Evolutionary conservation across 2,797 vertebrate species (phyloP), one percentile per base, ranked within the genome.

Genomic region (Rhinichthys osculus): DNA sequence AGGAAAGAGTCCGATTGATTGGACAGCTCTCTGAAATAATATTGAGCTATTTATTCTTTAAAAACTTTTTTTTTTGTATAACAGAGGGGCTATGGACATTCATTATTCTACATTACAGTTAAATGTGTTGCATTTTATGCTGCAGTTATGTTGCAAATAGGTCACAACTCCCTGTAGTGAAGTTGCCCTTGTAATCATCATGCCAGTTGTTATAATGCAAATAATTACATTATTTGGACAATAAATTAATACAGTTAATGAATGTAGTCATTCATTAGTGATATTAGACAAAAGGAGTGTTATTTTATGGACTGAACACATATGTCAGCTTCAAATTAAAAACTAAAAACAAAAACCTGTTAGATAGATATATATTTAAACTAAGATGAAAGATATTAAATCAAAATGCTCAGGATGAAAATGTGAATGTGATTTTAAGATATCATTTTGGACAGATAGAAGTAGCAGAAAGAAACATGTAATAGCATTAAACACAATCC

Each of bases 1-100:
- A 0, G 95, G 96, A 86, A 96, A 96, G 93, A 91, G 91, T 23
- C 93, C 94, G 40, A 92, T 97, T 6, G 90, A 97, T 92, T 97
- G 96, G 96, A 92, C 88, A 50, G 93, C 93, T 0, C 93, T 96
- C 62, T 96, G 90, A 95, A 17, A 66, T 4, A 54, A 11, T 11
- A 27, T 77, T 23, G 14, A 19, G 14, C 16, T 5, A 4, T 57
- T 64, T 27, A 47, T 73, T 81, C 14, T 42, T 44, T n/a, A 23
- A 19, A 44, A 42, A 47, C 1, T 11, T 44, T 8, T 50, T 10
- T 54, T 13, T 57, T 42, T 76, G n/a, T 64, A 8, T 44, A 77
- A 59, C 21, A 27, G 52, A 23, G 73, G 23, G 21, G 33, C 9
- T 74, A 5, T 50, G 13, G 71, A 57, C 9, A 57, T 27, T n/a